These are phyloP conservation scores for Tachina lurida DNA, from an alignment of 2,888 invertebrate genomes.

Conservation along the genomic window DNA sequence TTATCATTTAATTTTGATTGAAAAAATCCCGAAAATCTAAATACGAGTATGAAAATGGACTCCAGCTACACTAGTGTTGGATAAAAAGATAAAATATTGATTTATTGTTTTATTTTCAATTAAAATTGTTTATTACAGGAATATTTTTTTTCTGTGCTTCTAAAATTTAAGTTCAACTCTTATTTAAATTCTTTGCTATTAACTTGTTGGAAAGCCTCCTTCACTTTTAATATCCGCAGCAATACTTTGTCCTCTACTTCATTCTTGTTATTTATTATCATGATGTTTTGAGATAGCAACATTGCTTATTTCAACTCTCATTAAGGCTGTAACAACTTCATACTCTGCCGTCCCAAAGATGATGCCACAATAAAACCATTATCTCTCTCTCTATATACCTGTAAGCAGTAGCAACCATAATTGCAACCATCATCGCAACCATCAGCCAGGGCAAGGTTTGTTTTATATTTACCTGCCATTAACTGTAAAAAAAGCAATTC, in stretches of 20 bases:
- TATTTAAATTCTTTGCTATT: neutral
- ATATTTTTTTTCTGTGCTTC: too few relatives aligned
- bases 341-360: neutral
- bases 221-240: neutral
- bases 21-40: too few relatives aligned
- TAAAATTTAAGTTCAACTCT: too few relatives aligned
- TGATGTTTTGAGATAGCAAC: conserved; percentile 24
- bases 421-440: conserved; percentile 5
- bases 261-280: neutral
- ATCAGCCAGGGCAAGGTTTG: conserved; percentile 21
- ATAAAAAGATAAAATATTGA: too few relatives aligned
- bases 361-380: conserved; percentile 12
- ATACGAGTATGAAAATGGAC: too few relatives aligned
- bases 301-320: neutral
- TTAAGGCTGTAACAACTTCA: neutral
- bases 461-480: conserved; percentile 23
- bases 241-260: neutral
- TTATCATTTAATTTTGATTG: too few relatives aligned
- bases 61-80: too few relatives aligned
- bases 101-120: too few relatives aligned
- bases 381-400: neutral
- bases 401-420: conserved; percentile 5
- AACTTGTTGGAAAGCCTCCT: neutral
- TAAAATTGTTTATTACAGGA: too few relatives aligned
- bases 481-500: conserved; percentile 5